Percentiles rank a stretch among this genome's conserved stretches.
Evolutionary conservation across 2,113 vertebrate species (phyloP).

Genomic region (Verasper variegatus): DNA sequence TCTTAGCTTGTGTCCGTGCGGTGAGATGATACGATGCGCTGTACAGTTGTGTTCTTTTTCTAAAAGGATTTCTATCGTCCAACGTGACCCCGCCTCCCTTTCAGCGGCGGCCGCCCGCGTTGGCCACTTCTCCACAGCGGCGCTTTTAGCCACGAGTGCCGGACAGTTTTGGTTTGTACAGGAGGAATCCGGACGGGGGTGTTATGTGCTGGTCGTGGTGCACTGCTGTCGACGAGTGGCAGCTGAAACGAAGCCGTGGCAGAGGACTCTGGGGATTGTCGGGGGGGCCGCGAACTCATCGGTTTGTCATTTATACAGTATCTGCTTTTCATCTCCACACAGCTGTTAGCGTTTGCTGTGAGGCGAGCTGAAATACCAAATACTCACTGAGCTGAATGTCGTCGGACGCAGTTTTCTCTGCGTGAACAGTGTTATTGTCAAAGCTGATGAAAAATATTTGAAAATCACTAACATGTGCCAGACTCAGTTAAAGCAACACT

Average conservation of each 20-base stretch:
- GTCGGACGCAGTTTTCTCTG: conserved; percentile 17
- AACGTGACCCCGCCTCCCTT: not conserved
- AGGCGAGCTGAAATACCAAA: conserved; percentile 60
- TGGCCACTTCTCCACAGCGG: conserved; percentile 28
- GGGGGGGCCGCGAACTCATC: too few species aligned
- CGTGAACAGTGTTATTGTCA: conserved; percentile 30
- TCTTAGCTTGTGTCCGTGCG: conserved; percentile 79
- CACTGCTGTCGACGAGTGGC: too few species aligned
- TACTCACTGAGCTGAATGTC: conserved; percentile 58
- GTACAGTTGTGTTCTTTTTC: conserved; percentile 73
- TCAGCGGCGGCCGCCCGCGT: conserved; percentile 11
- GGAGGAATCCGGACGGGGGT: too few species aligned
- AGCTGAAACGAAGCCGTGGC: not conserved
- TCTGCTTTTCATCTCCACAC: conserved; percentile 31
- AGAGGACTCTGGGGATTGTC: conserved; percentile 9
- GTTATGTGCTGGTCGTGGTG: too few species aligned
- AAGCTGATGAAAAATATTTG: not conserved
- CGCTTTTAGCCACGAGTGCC: not conserved
- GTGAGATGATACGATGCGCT: conserved; percentile 74
- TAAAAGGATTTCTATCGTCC: conserved; percentile 49
- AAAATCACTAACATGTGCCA: not conserved
- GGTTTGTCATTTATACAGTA: conserved; percentile 34
- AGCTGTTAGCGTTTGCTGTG: conserved; percentile 24
- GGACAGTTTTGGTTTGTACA: too few species aligned
- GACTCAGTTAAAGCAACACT: not conserved